Percentiles rank a stretch among this genome's conserved stretches.
These are phyloP conservation scores for Drosophila multiciliata DNA, from an alignment of 2,888 invertebrate genomes.

Conservation along the genomic window DNA sequence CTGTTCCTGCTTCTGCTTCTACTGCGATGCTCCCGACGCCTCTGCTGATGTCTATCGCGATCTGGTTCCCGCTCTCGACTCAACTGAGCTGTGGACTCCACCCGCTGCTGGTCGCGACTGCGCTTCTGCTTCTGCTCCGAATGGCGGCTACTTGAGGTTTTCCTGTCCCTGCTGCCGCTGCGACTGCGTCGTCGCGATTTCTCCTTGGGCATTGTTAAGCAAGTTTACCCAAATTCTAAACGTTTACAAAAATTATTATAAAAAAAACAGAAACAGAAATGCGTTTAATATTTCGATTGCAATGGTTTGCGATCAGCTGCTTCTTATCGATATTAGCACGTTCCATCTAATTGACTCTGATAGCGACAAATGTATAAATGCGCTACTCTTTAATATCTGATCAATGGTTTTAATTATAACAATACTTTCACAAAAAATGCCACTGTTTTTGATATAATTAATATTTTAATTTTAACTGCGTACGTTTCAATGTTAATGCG, in stretches of 20 bases:
- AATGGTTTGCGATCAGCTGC: constrained; percentile 37
- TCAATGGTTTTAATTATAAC: not conserved
- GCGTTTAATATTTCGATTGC: constrained; percentile 1
- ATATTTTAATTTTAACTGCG: not conserved
- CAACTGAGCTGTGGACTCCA: constrained; percentile 6
- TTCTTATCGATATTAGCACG: constrained; percentile 33
- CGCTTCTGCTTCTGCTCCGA: constrained; percentile 20
- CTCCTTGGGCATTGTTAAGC: constrained; percentile 58
- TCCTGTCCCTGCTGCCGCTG: constrained; percentile 45
- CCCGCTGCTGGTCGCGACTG: constrained; percentile 21
- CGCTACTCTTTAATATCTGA: not conserved
- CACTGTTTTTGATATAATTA: not conserved
- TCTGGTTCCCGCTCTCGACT: constrained; percentile 14
- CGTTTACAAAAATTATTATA: constrained; percentile 32
- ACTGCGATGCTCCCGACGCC: constrained; percentile 25
- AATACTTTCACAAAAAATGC: not conserved
- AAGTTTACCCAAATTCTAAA: constrained; percentile 8
- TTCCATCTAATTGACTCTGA: not conserved
- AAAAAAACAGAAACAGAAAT: not conserved
- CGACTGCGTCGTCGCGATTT: constrained; percentile 54
- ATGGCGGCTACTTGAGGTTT: constrained; percentile 24
- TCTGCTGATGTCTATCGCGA: constrained; percentile 14
- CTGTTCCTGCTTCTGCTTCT: constrained; percentile 34
- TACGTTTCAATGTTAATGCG: not conserved
- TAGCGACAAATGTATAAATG: not conserved